These are phyloP conservation scores for Cryptoprocta ferox DNA, from an alignment of 2,797 vertebrate species.

Conservation along the genomic window DNA sequence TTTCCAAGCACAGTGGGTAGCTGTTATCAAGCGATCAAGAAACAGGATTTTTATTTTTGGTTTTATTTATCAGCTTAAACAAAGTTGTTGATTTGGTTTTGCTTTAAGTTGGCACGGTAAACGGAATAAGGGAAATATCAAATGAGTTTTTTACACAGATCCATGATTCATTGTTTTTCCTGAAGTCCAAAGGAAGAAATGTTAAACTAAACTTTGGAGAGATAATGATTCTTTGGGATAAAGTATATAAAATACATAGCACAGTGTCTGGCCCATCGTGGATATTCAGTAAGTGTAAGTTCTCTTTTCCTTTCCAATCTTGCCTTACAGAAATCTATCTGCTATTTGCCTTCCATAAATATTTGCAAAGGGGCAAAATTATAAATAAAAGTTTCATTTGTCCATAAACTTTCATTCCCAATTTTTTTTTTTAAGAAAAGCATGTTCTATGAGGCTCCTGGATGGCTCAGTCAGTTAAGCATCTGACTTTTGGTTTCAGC, in stretches of 20 bases:
- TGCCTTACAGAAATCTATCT: not conserved
- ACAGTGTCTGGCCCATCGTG: not conserved
- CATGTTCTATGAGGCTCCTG: no score
- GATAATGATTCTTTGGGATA: not conserved
- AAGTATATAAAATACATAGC: not conserved
- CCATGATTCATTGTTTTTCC: not conserved
- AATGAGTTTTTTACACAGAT: not conserved
- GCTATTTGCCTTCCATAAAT: not conserved
- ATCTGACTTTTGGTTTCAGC: no score
- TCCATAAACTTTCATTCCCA: not conserved
- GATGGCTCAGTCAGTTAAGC: no score
- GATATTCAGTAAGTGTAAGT: not conserved
- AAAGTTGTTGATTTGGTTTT: slow-evolving; percentile 26
- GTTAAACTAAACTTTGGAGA: not conserved
- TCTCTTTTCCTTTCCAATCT: not conserved
- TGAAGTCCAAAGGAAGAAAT: not conserved
- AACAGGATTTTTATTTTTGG: not conserved
- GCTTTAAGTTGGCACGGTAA: not conserved
- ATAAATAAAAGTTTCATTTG: not conserved
- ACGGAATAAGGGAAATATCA: not conserved
- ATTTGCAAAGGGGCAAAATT: not conserved
- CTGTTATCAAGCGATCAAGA: not conserved
- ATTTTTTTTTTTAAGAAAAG: not conserved
- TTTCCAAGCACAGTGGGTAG: not conserved
- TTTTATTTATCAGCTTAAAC: not conserved